Evolutionary conservation across 2,888 invertebrate genomes (phyloP).

Genomic region (Alviniconcha strummeri): DNA sequence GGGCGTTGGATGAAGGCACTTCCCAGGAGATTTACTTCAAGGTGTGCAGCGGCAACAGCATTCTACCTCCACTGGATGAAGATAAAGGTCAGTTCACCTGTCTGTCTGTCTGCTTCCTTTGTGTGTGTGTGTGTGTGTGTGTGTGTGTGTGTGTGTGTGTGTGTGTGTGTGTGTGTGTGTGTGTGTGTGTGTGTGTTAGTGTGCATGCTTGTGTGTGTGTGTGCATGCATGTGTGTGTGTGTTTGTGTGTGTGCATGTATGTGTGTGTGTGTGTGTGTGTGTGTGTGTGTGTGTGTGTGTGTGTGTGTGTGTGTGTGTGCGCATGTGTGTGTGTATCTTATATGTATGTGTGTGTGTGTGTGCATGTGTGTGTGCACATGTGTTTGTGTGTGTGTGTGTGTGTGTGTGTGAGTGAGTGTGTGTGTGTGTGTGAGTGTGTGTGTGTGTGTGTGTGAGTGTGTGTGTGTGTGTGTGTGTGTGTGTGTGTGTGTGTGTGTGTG

Average conservation of each 20-base stretch:
- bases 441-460: background rate
- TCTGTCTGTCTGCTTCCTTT: background rate
- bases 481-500: background rate
- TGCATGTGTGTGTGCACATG: constrained; percentile 5
- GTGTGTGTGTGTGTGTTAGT: too few relatives aligned
- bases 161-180: too few relatives aligned
- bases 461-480: constrained; percentile 14
- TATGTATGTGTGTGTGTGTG: background rate
- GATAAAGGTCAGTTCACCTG: constrained; percentile 85
- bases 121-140: constrained; percentile 2
- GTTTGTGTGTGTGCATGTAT: too few relatives aligned
- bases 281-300: too few relatives aligned
- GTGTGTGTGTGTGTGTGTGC: too few relatives aligned
- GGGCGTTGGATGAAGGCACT: constrained; percentile 87
- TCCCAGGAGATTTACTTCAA: constrained; percentile 95
- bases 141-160: background rate
- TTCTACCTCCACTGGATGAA: constrained; percentile 87
- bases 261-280: too few relatives aligned
- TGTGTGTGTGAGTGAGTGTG: background rate
- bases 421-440: background rate
- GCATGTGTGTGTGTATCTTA: too few relatives aligned
- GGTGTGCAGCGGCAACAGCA: constrained; percentile 81
- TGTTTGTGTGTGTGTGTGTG: background rate
- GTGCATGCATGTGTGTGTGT: too few relatives aligned
- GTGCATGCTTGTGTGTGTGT: too few relatives aligned